Evolutionary conservation across 2,113 vertebrate genomes (phyloP).

Genomic region (Anser cygnoides): DNA sequence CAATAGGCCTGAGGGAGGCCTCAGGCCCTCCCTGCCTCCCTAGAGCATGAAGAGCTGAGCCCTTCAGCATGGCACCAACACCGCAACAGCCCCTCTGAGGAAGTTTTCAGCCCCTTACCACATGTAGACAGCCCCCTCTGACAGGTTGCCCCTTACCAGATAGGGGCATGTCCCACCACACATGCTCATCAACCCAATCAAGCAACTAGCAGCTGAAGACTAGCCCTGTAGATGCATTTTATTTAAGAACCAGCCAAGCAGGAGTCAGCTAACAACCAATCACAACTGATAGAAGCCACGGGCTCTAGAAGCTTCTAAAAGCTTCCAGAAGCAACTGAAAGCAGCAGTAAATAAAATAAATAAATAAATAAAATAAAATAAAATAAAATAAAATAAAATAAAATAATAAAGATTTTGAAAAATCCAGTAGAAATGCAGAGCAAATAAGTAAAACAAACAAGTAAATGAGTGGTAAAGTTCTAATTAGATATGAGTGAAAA

Average conservation of each 20-base stretch:
- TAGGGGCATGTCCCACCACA: accelerated
- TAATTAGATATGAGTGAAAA: neutral
- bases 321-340: neutral
- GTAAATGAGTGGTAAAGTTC: neutral
- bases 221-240: accelerated
- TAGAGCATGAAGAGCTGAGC: accelerated
- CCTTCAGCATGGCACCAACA: accelerated
- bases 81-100: neutral
- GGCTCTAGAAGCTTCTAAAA: neutral
- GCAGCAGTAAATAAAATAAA: neutral
- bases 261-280: neutral
- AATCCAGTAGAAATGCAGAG: accelerated
- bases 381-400: too few species aligned
- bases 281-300: neutral
- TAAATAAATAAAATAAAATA: too few species aligned
- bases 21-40: accelerated
- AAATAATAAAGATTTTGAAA: neutral
- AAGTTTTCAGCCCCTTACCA: neutral
- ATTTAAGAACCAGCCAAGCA: neutral
- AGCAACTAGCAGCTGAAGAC: accelerated
- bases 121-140: accelerated
- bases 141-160: neutral
- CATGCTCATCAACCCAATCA: neutral
- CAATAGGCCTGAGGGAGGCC: accelerated
- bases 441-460: neutral